Percentiles rank a stretch among this genome's conserved stretches.
These are phyloP conservation scores for Myotis myotis DNA, from an alignment of 2,797 vertebrate species.

Conservation along the genomic window DNA sequence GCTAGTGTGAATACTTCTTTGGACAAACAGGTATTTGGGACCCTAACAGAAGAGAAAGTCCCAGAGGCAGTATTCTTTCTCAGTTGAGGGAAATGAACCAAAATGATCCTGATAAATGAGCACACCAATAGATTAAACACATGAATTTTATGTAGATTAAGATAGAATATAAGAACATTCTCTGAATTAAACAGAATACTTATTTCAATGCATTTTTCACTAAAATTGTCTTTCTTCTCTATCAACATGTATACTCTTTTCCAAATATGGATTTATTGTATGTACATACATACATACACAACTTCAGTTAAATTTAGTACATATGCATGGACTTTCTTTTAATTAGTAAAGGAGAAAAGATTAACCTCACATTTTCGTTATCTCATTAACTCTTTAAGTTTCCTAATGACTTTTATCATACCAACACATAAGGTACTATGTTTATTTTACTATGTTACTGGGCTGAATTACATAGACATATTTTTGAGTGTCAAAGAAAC, in stretches of 20 bases:
- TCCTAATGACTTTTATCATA: neutral
- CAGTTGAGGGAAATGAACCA: neutral
- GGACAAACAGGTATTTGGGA: neutral
- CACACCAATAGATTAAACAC: neutral
- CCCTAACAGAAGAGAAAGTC: neutral
- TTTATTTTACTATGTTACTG: neutral
- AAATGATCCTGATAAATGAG: neutral
- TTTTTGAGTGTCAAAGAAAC: neutral
- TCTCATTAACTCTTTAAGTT: neutral
- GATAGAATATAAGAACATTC: neutral
- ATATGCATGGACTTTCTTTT: neutral
- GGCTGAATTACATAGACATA: neutral
- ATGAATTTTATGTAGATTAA: neutral
- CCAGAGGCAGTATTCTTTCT: neutral
- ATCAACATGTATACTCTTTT: neutral
- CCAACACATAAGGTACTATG: too few relatives aligned
- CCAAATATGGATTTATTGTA: neutral
- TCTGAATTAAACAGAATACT: neutral
- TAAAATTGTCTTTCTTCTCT: neutral
- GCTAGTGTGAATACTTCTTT: neutral
- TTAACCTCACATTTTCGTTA: neutral
- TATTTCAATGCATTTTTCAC: neutral
- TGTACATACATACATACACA: neutral
- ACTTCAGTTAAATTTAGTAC: neutral
- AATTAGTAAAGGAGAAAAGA: neutral